Conservation (phyloP, 2,888 invertebrate genomes). For the Drosophila nigricruria region DNA sequence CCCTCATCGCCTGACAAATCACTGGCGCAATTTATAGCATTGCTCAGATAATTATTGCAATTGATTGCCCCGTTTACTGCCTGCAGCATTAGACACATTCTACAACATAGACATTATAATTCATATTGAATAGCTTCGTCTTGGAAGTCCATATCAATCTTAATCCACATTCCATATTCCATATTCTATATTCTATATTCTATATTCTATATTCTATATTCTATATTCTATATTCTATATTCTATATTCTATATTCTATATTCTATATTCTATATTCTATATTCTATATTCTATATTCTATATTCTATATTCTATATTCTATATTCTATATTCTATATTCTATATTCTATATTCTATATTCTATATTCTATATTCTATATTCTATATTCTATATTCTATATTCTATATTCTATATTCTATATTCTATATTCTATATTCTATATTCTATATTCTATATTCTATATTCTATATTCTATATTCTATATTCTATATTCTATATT, state of each 20-base stretch:
- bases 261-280: slow-evolving; percentile 2
- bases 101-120: slow-evolving; percentile 1
- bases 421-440: not conserved
- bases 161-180: not conserved
- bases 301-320: not conserved
- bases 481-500: slow-evolving; percentile 1
- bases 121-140: not conserved
- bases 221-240: slow-evolving; percentile 2
- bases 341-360: slow-evolving; percentile 1
- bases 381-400: slow-evolving; percentile 1
- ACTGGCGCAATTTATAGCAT: slow-evolving; percentile 74
- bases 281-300: not conserved
- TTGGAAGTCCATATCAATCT: not conserved
- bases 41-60: slow-evolving; percentile 73
- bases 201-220: not conserved
- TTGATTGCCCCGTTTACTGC: slow-evolving; percentile 56
- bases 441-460: slow-evolving; percentile 2
- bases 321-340: not conserved
- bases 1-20: slow-evolving; percentile 63
- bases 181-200: not conserved
- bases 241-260: slow-evolving; percentile 2
- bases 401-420: slow-evolving; percentile 1
- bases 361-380: not conserved
- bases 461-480: not conserved
- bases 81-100: slow-evolving; percentile 7